Base-by-base conservation (phyloP, 2,797 vertebrate genomes). In the Rhinogobio ventralis region DNA sequence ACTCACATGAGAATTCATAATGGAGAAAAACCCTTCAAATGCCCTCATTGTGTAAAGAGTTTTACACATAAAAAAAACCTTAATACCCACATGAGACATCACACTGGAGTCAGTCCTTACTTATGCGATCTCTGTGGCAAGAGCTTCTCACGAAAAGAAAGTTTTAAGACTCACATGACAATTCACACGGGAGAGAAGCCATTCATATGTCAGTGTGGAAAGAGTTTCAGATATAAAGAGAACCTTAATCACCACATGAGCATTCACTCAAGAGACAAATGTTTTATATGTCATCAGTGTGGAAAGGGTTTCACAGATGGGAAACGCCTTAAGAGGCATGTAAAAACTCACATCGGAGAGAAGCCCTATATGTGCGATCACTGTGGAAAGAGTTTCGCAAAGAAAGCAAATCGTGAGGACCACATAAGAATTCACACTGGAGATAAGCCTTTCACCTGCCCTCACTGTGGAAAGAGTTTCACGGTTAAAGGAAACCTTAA, bases 121-220 rank as follows among this genome's bases (percentile, higher is more conserved):
- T 28, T 64, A 15, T 64, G 60, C 14, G 14, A 28, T 7, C 60
- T 64, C 60, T 64, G 60, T 64, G 60, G 60, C 25, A 64, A 64
- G 60, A 64, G 60, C 25, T 64, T 64, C 25, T 28, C 60, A 64
- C 13, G 60, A 30, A 64, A 62, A 64, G 60, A 64, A 64, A 64
- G 25, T 64, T 64, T 64, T 64, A 64, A 64, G 25, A 64, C 60
- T 64, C 60, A 64, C 60, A 64, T 64, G 60, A 64, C 60, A 28
- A 64, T 64, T 64, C 60, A 64, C 60, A 64, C 60, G 1, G 60
- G 60, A 64, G 60, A 62, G 14, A 64, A 64, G 25, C 60, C 60
- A 6, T 64, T 64, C 60, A 30, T 15, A 64, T 64, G 60, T 30
- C 60, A 64, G 5, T 64, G 60, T 64, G 60, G 25, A 17, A 64